Base-by-base conservation (phyloP, 1,140 invertebrate species). In the Penaeus vannamei region DNA sequence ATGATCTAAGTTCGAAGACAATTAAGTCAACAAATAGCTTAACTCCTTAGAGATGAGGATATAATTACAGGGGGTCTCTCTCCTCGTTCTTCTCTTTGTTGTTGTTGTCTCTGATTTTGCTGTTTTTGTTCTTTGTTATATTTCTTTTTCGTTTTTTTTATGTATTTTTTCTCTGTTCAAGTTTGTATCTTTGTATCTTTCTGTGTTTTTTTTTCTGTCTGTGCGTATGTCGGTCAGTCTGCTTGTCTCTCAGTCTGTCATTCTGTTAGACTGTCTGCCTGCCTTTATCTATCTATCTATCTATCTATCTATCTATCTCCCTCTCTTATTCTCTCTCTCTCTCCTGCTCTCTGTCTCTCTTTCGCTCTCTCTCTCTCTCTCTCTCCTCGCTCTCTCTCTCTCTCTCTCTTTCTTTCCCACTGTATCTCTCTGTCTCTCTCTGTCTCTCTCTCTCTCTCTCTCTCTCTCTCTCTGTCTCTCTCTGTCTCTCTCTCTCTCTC, bases 321-420 rank as follows among this genome's bases (percentile, higher is more conserved):
- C 29, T 23, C 26, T 69, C 61, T 22, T 2, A 7, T 20, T 42
- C 26, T 72, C 26, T 42, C 46, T 59, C 64, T 76, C 84, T 29
- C 61, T 84, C 82, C 66, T 23, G 2, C 80, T 61, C 22, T 29
- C 26, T 64, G 60, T n/a, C 42, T 36, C 82, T 64, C 82, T 79
- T 4, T 79, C 46, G 3, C 46, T 53, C 46, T 53, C 46, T 53
- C 46, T 53, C 46, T 53, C 46, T 53, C 46, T 53, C 46, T 53
- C 46, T 53, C 42, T 46, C 42, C 46, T 53, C 10, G 3, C 46
- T 53, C 10, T 12, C 8, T 53, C 46, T 12, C 46, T 53, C 3
- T 53, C 46, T 53, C 3, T 53, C n/a, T 72, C 66, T n/a, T n/a
- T n/a, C n/a, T n/a, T n/a, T n/a, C n/a, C n/a, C n/a, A n/a, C n/a